These are phyloP conservation scores for Ceramica pisi DNA, from an alignment of 2,888 invertebrate genomes.

Conservation along the genomic window DNA sequence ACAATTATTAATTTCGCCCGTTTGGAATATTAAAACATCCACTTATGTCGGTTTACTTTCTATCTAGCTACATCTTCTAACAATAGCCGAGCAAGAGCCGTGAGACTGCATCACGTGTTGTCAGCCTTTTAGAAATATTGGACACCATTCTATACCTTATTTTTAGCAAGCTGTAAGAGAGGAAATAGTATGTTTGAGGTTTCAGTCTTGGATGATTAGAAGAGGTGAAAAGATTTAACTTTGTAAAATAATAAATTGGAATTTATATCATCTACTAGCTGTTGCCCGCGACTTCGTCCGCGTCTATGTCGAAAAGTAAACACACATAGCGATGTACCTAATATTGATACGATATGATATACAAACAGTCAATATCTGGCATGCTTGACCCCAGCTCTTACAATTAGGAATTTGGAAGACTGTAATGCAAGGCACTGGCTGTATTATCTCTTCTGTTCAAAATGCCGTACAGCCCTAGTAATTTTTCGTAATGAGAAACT, in stretches of 20 bases:
- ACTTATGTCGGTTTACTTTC: conserved; percentile 1
- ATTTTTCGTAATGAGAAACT: too few species aligned
- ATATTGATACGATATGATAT: too few species aligned
- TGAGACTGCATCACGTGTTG: conserved; percentile 21
- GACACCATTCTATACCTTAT: conserved; percentile 32
- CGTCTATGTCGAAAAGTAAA: too few species aligned
- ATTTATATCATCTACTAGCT: too few species aligned
- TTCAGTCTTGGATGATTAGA: background rate
- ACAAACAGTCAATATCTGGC: too few species aligned
- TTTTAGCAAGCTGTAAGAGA: background rate
- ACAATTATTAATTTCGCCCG: background rate
- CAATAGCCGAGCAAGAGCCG: conserved; percentile 36
- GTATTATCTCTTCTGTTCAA: too few species aligned
- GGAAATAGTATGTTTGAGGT: background rate
- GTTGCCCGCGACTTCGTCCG: too few species aligned
- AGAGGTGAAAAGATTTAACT: background rate
- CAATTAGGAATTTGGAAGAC: too few species aligned
- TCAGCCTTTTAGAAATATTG: conserved; percentile 37
- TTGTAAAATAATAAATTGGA: background rate
- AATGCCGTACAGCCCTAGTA: too few species aligned
- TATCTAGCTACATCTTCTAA: conserved; percentile 26
- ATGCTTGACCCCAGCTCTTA: too few species aligned
- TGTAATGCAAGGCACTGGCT: too few species aligned
- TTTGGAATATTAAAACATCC: background rate
- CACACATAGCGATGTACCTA: too few species aligned